Base-by-base conservation (phyloP, 2,888 invertebrate genomes). In the Dolichomitus sp. region DNA sequence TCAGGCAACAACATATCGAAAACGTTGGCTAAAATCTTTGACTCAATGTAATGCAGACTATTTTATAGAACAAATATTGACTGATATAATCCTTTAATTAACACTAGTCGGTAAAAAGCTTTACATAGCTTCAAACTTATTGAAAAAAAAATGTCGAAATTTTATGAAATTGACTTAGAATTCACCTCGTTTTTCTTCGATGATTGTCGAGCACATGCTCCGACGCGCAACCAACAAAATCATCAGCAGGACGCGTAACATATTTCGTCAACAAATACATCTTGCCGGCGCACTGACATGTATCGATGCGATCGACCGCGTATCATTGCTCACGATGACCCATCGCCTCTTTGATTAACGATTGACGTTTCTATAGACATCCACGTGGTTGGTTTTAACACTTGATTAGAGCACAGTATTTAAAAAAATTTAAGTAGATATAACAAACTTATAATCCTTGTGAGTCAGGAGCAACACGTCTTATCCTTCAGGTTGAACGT, bases 241-340 rank as follows among this genome's bases (percentile, higher is more conserved):
- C 66, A 72, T 83, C 73, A 86, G 50, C 65, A 86, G 45, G n/a
- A 83, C 27, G 65, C 82, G 85, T 81, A 84, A 81, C 86, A 86
- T 86, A 81, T 82, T 86, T 80, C 48, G 27, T 59, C 73, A 72
- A 37, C 9, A 61, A 14, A 85, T 66, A 77, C 86, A 85, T 86
- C 52, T 81, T 86, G 85, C 65, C 66, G 68, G 40, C 45, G 48
- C 45, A 54, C 19, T 40, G 42, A 75, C 23, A 48, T 27, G 12
- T 40, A 66, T 70, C 74, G 78, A 59, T 65, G 19, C n/a, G 19
- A 48, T 74, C 54, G 57, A 68, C 61, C 37, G 19, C 54, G 17
- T 73, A 80, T 54, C 81, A 69, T 30, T 75, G 52, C 54, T 74
- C 81, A 19, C 76, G 80, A 23, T 81, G 59, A 54, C 52, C 81